These are phyloP conservation scores for Spizaetus ornatus DNA, from an alignment of 2,113 vertebrate genomes.

Conservation along the genomic window DNA sequence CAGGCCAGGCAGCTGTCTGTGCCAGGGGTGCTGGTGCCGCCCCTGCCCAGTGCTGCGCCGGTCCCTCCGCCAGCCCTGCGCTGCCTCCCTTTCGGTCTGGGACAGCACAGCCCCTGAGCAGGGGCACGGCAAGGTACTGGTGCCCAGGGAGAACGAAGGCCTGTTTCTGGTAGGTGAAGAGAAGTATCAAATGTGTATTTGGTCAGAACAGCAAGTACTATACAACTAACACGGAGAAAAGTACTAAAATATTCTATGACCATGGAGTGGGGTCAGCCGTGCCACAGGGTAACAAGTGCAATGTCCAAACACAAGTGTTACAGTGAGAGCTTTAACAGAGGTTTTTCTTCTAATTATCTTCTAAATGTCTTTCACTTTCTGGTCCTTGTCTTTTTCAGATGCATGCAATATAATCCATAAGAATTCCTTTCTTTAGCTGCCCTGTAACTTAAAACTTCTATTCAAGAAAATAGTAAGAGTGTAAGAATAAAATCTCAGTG, in stretches of 20 bases:
- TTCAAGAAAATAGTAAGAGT: background rate
- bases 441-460: background rate
- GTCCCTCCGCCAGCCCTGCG: too few species aligned
- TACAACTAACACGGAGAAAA: background rate
- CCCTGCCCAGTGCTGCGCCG: too few species aligned
- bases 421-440: background rate
- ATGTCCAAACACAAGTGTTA: background rate
- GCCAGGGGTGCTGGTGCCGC: background rate
- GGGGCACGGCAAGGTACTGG: too few species aligned
- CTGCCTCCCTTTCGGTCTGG: background rate
- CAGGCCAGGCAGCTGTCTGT: background rate
- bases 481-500: background rate
- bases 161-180: background rate
- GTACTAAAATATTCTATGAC: background rate
- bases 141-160: background rate
- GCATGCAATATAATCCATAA: background rate
- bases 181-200: background rate
- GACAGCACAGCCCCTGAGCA: fast-evolving
- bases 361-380: background rate
- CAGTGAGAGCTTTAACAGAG: background rate
- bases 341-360: background rate
- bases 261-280: fast-evolving
- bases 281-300: background rate
- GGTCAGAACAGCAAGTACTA: background rate
- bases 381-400: background rate